Evolutionary conservation across 2,888 invertebrate genomes (phyloP).

Genomic region (Ditula angustiorana): DNA sequence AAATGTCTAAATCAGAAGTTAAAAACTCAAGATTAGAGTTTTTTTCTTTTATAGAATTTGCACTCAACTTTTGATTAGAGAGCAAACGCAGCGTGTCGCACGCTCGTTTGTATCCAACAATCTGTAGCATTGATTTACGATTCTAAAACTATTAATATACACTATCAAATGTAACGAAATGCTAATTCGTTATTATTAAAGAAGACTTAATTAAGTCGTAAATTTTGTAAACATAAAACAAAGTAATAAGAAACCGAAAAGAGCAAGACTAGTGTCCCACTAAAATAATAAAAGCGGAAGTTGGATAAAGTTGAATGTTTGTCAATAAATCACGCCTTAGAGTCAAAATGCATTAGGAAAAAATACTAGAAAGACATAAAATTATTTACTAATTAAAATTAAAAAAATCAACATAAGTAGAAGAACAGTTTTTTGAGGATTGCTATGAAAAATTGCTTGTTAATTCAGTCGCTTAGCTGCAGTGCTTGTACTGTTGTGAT

Average conservation of each 20-base stretch:
- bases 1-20: too few species aligned
- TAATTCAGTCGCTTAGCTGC: too few species aligned
- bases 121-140: constrained; percentile 4
- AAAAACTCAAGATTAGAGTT: not conserved
- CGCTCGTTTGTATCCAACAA: not conserved
- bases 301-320: not conserved
- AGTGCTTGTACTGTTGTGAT: too few species aligned
- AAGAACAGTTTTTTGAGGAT: too few species aligned
- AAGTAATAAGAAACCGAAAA: not conserved
- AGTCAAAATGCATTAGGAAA: not conserved
- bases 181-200: constrained; percentile 1
- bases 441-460: too few species aligned
- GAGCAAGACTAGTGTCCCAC: not conserved
- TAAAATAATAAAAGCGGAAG: not conserved
- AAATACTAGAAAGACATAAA: too few species aligned
- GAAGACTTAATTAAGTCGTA: constrained; percentile 7
- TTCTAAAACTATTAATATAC: not conserved
- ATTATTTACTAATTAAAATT: too few species aligned
- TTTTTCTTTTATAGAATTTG: not conserved
- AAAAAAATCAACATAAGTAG: too few species aligned
- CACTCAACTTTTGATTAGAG: not conserved
- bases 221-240: constrained; percentile 14
- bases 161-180: constrained; percentile 1
- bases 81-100: not conserved
- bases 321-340: constrained; percentile 1